Evolutionary conservation across 2,113 vertebrate species (phyloP), one percentile per base, ranked within the genome.

Genomic region (Trochalopteron elliotii): DNA sequence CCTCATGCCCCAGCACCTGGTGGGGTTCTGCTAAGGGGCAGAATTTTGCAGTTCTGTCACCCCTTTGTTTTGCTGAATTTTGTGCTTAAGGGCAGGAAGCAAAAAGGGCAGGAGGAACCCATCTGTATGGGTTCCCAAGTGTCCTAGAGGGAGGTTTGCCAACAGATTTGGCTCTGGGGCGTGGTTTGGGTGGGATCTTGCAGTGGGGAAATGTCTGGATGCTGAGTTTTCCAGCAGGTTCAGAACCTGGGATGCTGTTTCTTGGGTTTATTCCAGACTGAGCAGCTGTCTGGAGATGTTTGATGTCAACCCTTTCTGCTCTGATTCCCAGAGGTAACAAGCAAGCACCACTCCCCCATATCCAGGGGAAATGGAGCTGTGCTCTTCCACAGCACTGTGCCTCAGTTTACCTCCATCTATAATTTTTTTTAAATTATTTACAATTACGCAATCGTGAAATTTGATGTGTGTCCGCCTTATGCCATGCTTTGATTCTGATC

Each of bases 101-200:
- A 1, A 40, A 3, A 35, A 42, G 76, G 82, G 67, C 50, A 69
- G 68, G 35, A 59, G n/a, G 44, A 0, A 1, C 44, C 2, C 5
- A 3, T 64, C 16, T 2, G 0, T 12, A 0, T 63, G 47, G 2
- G 7, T 44, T 79, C 27, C 28, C 13, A 1, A 6, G n/a, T 39
- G 27, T 35, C 15, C 15, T 5, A 14, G 39, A 31, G 45, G 49
- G 53, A 81, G 39, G 21, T 55, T 82, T 75, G 49, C 44, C 33
- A 10, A 9, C 17, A 19, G 40, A 4, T 57, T 56, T 64, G 89
- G 45, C 44, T 92, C 40, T 19, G 30, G 8, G 63, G 61, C n/a
- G 23, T 44, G 3, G 21, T 27, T 19, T 69, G 57, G 20, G 37
- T 20, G 49, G n/a, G 19, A 69, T 17, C 21, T 60, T 37, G 35